phyloP scores from a whole-genome alignment of 2,797 vertebrate species.

The Myripristis jacobus region DNA sequence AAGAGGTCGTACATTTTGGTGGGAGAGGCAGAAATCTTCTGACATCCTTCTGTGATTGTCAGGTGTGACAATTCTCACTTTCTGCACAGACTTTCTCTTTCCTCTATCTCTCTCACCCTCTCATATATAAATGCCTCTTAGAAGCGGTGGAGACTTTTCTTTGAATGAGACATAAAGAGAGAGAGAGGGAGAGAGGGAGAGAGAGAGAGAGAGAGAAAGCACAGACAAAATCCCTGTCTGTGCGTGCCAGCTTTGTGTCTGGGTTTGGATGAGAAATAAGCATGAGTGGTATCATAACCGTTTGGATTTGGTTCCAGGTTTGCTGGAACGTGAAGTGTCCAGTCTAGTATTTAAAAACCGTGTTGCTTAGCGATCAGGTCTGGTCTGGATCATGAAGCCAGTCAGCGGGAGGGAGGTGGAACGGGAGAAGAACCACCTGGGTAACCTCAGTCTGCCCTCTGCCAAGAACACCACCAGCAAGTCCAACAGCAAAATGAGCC shows the following conservation, averaged over 20 bases:
- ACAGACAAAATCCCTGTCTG: slow-evolving; percentile 22
- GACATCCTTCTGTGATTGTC: slow-evolving; percentile 39
- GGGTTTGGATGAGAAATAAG: slow-evolving; percentile 49
- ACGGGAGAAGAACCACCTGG: slow-evolving; percentile 77
- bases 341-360: slow-evolving; percentile 64
- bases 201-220: too few species aligned
- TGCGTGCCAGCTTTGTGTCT: slow-evolving; percentile 46
- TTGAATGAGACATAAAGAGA: slow-evolving; percentile 24
- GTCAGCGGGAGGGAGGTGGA: slow-evolving; percentile 66
- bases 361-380: slow-evolving; percentile 59
- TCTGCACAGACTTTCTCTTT: slow-evolving; percentile 47
- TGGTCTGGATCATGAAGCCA: slow-evolving; percentile 68
- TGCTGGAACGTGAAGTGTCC: slow-evolving; percentile 48
- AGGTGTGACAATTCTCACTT: slow-evolving; percentile 64
- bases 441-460: slow-evolving; percentile 65
- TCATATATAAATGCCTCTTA: slow-evolving; percentile 50
- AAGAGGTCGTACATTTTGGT: slow-evolving; percentile 48
- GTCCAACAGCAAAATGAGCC: slow-evolving; percentile 27
- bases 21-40: slow-evolving; percentile 45
- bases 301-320: slow-evolving; percentile 55
- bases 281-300: slow-evolving; percentile 62
- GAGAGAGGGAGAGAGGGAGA: slow-evolving; percentile 22
- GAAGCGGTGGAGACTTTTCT: slow-evolving; percentile 58
- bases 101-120: slow-evolving; percentile 33
- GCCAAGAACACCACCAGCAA: slow-evolving; percentile 57